Evolutionary conservation across 2,113 vertebrate species (phyloP), one percentile per base, ranked within the genome.

Genomic region (Opisthocomus hoazin): DNA sequence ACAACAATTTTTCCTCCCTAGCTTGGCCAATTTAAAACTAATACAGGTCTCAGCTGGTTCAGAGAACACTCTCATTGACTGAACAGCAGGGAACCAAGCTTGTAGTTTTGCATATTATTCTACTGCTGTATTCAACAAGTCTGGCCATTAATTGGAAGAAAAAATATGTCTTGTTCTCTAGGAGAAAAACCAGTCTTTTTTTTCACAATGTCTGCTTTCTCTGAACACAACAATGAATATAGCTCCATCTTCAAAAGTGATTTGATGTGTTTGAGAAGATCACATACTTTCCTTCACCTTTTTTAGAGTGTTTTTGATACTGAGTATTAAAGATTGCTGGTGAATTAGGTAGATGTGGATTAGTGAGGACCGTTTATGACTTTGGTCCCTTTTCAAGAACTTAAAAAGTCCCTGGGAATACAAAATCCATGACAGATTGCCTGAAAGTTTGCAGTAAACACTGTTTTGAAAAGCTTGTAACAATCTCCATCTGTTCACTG

Each of bases 331-430:
- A 76, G 16, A 41, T 29, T 85, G 27, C 64, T 94, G 86, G 41
- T 74, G 81, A 94, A 90, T 94, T 86, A 92, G 29, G 48, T 75
- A 94, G 56, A 56, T 4, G 9, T 76, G 65, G 48, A 48, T 95
- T 88, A 77, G 70, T 70, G 89, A 93, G 87, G 43, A 95, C 45
- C 46, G 85, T 77, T 96, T 86, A 93, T 57, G 56, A 89, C 95
- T 86, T 93, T 91, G 75, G 46, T 94, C 71, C 80, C 75, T 73
- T 87, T 95, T 81, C 86, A 97, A 97, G 80, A 95, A 81, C 73
- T 91, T 90, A 60, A 96, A 93, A 97, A 87, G 89, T 95, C 89
- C 89, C 51, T 70, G 89, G 93, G 89, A 97, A 96, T 94, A 95
- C 53, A 91, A 79, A 94, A 93, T 36, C 74, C 65, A 76, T 93